A percentile compares a stretch with the other conserved stretches of the same genome.
phyloP scores from a whole-genome alignment of 2,113 vertebrate genomes.

The Fulica atra region DNA sequence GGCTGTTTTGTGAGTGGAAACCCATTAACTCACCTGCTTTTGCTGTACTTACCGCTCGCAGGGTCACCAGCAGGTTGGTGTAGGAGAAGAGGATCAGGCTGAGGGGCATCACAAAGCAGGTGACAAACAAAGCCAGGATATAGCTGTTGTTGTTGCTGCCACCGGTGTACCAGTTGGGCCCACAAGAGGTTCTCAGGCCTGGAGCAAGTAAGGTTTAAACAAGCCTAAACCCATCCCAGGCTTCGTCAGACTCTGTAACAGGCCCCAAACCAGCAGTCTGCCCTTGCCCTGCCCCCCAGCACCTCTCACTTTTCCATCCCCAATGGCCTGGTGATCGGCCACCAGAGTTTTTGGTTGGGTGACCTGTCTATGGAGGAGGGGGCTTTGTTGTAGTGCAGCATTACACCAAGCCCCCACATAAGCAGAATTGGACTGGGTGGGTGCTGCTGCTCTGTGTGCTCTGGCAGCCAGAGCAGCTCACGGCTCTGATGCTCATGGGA shows the following conservation, averaged over 20 bases:
- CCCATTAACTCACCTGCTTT: accelerated
- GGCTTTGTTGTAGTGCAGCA: accelerated
- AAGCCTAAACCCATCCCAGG: accelerated
- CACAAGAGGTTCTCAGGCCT: slow-evolving; percentile 72
- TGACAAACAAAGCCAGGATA: slow-evolving; percentile 65
- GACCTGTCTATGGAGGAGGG: neutral
- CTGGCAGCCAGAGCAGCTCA: neutral
- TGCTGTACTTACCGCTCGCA: slow-evolving; percentile 30
- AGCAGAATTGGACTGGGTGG: neutral
- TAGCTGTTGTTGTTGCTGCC: slow-evolving; percentile 72
- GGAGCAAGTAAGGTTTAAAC: neutral
- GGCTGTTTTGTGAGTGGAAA: neutral
- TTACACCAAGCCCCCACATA: accelerated
- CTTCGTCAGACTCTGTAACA: neutral
- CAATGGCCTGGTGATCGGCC: neutral
- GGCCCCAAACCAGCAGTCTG: accelerated
- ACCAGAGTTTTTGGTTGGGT: accelerated
- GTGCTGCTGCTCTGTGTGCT: neutral
- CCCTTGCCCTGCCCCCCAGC: accelerated
- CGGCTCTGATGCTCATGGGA: neutral
- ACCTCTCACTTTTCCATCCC: neutral
- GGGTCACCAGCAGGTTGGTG: slow-evolving; percentile 58
- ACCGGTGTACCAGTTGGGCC: slow-evolving; percentile 71
- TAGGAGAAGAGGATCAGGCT: slow-evolving; percentile 75
- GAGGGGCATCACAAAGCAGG: slow-evolving; percentile 70